Evolutionary conservation across 2,888 invertebrate genomes (phyloP).

Genomic region (Phania funesta): DNA sequence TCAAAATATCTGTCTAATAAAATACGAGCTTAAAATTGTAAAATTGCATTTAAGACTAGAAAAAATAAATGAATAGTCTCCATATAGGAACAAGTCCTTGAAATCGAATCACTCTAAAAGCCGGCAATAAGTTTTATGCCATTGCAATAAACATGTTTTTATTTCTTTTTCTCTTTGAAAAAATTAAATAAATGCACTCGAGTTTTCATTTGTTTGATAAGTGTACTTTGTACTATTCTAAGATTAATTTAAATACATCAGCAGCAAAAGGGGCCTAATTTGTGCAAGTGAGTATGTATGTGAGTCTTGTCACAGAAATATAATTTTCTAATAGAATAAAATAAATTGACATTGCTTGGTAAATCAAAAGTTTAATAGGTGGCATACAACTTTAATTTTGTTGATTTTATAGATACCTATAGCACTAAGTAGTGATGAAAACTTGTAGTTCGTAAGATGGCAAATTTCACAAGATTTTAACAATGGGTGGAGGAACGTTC

Average conservation of each 20-base stretch:
- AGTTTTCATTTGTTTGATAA: neutral
- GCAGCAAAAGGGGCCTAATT: neutral
- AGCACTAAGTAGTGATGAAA: no score
- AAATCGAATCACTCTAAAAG: neutral
- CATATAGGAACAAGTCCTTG: neutral
- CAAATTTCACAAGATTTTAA: no score
- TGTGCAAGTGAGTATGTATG: no score
- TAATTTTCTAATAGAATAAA: no score
- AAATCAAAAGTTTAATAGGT: no score
- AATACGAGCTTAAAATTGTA: constrained; percentile 26
- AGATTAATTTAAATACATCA: neutral
- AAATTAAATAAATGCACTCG: neutral
- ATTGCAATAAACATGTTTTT: constrained; percentile 16
- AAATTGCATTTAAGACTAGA: constrained; percentile 23
- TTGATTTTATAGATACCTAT: no score
- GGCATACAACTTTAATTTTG: no score
- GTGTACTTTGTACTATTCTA: neutral
- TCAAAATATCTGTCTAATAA: constrained; percentile 40
- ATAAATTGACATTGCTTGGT: no score
- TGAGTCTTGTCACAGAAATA: no score
- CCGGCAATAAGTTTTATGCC: constrained; percentile 12
- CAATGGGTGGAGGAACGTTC: no score
- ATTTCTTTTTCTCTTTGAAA: neutral
- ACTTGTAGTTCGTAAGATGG: no score
- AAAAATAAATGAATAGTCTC: neutral